Evolutionary conservation across 2,888 invertebrate genomes (phyloP).

Genomic region (Myathropa florea): DNA sequence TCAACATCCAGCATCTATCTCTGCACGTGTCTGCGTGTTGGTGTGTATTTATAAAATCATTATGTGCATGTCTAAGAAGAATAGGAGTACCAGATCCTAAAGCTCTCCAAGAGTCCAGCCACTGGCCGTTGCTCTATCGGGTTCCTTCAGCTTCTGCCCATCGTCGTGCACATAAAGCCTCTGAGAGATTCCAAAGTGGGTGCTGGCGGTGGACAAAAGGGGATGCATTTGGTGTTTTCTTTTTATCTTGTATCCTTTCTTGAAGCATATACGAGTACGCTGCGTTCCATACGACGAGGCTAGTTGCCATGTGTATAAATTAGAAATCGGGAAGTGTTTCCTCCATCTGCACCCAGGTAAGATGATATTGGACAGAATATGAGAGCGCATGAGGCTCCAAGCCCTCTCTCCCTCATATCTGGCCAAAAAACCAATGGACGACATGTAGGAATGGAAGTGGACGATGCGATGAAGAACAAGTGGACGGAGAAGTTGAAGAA

Average conservation of each 20-base stretch:
- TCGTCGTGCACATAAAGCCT: slow-evolving; percentile 36
- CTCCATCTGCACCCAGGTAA: slow-evolving; percentile 48
- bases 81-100: slow-evolving; percentile 49
- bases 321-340: slow-evolving; percentile 65
- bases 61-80: slow-evolving; percentile 70
- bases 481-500: slow-evolving; percentile 42
- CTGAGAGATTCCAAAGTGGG: slow-evolving; percentile 14
- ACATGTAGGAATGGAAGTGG: slow-evolving; percentile 32
- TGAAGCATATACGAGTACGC: slow-evolving; percentile 44
- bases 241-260: slow-evolving; percentile 68
- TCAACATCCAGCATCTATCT: slow-evolving; percentile 42
- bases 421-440: slow-evolving; percentile 24
- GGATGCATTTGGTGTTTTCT: slow-evolving; percentile 55
- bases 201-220: neutral
- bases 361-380: slow-evolving; percentile 51
- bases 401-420: neutral
- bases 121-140: slow-evolving; percentile 21
- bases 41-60: slow-evolving; percentile 65
- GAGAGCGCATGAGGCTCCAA: slow-evolving; percentile 17
- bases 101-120: slow-evolving; percentile 52
- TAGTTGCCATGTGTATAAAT: slow-evolving; percentile 54
- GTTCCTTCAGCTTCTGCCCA: slow-evolving; percentile 38
- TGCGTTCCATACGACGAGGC: slow-evolving; percentile 1
- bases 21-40: slow-evolving; percentile 11
- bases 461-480: slow-evolving; percentile 50